Evolutionary conservation across 2,113 vertebrate genomes (phyloP), one percentile per base, ranked within the genome.

Genomic region (Panthera leo): DNA sequence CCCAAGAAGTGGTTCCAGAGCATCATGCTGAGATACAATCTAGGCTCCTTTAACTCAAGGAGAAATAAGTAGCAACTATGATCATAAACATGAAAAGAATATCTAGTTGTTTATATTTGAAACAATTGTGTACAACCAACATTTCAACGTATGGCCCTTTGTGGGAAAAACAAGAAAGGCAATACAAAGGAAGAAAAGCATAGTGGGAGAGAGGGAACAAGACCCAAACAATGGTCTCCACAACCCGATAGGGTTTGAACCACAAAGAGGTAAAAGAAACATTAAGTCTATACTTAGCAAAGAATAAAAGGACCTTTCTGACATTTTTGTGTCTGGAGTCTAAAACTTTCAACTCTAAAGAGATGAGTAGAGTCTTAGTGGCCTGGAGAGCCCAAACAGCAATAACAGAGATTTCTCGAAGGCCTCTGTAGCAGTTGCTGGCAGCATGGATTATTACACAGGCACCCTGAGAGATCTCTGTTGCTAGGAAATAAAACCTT

Each of bases 401-500:
- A 86, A 34, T 51, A 51, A 51, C 13, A 63, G 45, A 94, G 53
- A 80, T 92, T 73, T 16, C 45, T 53, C 73, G n/a, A 86, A 86
- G 34, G 67, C 34, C 42, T 80, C 65, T 92, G 85, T 82, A 79
- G 89, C 63, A 68, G 31, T 36, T 79, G 23, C n/a, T 92, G 65
- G 65, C 19, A 65, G 51, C 73, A 53, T 71, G 61, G 86, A 92
- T 48, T 92, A 95, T 27, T 48, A 53, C 39, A 51, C 21, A 92
- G 53, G 51, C 4, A 25, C 65, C 29, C 51, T 63, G 55, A 80
- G 34, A 92, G 12, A 36, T 73, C 55, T 84, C 19, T 48, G 15
- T 51, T 95, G 63, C 39, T 79, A 86, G 82, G 34, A 95, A 91
- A 86, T 61, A 91, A 85, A 95, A 79, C 16, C 48, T 34, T 55